phyloP scores from a whole-genome alignment of 1,140 invertebrate genomes.

The Eupristina koningsbergeri region DNA sequence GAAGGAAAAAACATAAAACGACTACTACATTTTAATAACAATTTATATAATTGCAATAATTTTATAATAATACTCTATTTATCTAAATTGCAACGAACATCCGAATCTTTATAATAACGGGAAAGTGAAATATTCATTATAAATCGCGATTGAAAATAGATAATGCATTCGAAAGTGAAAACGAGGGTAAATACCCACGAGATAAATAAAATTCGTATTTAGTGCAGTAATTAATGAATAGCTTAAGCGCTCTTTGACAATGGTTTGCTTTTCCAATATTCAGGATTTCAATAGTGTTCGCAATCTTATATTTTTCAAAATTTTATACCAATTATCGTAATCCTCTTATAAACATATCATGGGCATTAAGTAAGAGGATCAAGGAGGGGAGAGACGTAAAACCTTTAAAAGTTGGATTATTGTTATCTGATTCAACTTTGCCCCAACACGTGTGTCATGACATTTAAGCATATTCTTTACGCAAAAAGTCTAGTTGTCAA shows the following conservation, averaged over 20 bases:
- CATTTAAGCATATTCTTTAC: not conserved
- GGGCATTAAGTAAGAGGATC: not conserved
- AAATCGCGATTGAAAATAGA: not conserved
- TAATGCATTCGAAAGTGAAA: not conserved
- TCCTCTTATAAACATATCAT: not conserved
- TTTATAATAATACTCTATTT: not conserved
- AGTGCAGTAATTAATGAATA: not conserved
- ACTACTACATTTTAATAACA: not conserved
- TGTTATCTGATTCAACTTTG: not conserved
- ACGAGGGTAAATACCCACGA: not conserved
- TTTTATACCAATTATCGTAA: conserved; percentile 11
- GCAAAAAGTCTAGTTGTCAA: not conserved
- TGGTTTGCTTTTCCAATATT: not conserved
- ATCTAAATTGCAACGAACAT: not conserved
- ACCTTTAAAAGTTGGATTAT: not conserved
- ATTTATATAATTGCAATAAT: conserved; percentile 4
- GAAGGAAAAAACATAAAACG: not conserved
- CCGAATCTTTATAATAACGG: conserved; percentile 5
- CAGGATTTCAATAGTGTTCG: not conserved
- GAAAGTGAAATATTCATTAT: conserved; percentile 11
- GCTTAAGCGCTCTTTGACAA: not conserved
- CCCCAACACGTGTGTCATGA: not conserved
- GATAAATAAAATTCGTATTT: not conserved
- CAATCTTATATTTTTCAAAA: not conserved
- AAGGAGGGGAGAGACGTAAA: not conserved